These are phyloP conservation scores for Bathynomus jamesi DNA, from an alignment of 1,140 invertebrate species.

Conservation along the genomic window DNA sequence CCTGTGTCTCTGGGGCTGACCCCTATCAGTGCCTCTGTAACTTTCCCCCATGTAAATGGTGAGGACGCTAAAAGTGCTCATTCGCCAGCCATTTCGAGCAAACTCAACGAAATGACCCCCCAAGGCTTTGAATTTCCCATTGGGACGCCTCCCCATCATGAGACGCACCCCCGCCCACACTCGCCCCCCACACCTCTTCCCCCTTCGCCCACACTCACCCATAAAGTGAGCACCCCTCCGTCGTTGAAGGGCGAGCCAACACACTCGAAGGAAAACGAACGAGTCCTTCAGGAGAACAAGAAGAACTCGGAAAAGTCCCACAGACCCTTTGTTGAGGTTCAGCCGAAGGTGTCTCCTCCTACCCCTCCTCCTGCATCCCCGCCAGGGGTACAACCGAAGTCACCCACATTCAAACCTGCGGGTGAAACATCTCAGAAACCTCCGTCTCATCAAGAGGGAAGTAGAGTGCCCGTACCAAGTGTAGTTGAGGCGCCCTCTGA, in stretches of 20 bases:
- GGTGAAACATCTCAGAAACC: neutral
- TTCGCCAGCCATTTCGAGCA: too few species aligned
- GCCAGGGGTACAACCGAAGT: neutral
- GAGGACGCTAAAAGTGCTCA: too few species aligned
- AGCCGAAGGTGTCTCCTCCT: neutral
- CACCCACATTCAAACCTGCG: neutral
- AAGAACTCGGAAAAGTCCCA: constrained; percentile 27
- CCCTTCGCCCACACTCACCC: constrained; percentile 13
- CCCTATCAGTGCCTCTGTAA: constrained; percentile 25
- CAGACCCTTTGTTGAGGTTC: neutral
- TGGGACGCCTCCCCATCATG: neutral
- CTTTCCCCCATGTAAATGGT: constrained; percentile 26
- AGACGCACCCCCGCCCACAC: constrained; percentile 12
- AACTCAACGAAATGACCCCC: too few species aligned
- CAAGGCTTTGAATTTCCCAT: too few species aligned
- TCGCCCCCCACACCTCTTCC: constrained; percentile 18
- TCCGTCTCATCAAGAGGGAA: neutral
- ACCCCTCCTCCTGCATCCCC: neutral
- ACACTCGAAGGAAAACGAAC: constrained; percentile 19
- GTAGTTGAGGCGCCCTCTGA: neutral
- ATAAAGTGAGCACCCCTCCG: constrained; percentile 12
- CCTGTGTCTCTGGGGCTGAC: constrained; percentile 19
- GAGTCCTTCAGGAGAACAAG: constrained; percentile 24
- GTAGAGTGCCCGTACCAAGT: neutral
- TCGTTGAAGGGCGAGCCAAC: too few species aligned